These are phyloP conservation scores for Malurus melanocephalus DNA, from an alignment of 2,113 vertebrate genomes.

Conservation along the genomic window DNA sequence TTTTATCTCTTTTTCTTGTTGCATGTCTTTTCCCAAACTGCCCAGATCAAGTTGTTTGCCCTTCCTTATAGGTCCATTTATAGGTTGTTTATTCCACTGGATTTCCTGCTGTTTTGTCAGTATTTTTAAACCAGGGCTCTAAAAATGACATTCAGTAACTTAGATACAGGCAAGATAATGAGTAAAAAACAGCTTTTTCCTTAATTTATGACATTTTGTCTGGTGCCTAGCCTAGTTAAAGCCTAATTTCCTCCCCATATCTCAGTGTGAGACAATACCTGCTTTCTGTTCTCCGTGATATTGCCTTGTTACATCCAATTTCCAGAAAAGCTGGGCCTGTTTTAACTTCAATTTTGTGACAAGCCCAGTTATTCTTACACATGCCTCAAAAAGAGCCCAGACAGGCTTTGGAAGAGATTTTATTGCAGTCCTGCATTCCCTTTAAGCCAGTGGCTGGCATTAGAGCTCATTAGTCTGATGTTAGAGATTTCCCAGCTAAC, in stretches of 20 bases:
- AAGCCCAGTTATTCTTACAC: background rate
- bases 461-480: background rate
- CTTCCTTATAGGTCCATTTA: background rate
- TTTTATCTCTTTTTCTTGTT: background rate
- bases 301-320: background rate
- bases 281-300: background rate
- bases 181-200: background rate
- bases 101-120: background rate
- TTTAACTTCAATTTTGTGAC: background rate
- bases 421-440: background rate
- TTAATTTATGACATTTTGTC: background rate
- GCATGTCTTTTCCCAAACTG: background rate
- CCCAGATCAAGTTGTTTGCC: background rate
- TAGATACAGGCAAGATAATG: background rate
- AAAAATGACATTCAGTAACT: background rate
- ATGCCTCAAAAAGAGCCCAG: background rate
- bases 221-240: background rate
- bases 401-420: background rate
- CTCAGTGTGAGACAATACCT: background rate
- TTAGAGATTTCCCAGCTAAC: background rate
- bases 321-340: background rate
- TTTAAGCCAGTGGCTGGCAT: background rate
- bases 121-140: background rate
- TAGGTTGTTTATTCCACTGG: background rate
- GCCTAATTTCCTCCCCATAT: background rate